Evolutionary conservation across 2,797 vertebrate genomes (phyloP).

Genomic region (Phataginus tetradactyla): DNA sequence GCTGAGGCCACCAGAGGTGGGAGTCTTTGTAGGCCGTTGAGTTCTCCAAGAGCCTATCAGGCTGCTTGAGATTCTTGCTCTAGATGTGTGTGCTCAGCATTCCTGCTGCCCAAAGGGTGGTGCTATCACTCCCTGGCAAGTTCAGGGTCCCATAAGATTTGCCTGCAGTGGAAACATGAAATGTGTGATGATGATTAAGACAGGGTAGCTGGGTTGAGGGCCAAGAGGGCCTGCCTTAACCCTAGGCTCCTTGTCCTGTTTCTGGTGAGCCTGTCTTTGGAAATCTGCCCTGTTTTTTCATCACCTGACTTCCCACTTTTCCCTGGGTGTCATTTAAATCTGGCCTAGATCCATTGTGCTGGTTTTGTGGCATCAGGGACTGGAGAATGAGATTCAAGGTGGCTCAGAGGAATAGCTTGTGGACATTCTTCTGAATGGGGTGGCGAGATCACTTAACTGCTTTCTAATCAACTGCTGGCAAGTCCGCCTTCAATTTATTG

Average conservation of each 20-base stretch:
- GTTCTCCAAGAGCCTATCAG: background rate
- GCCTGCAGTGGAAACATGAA: background rate
- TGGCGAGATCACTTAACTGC: background rate
- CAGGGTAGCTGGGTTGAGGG: background rate
- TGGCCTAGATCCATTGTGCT: background rate
- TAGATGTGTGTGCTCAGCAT: background rate
- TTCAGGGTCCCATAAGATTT: background rate
- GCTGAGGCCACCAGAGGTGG: background rate
- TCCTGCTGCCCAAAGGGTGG: background rate
- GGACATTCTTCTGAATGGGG: conserved; percentile 31
- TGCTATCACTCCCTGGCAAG: background rate
- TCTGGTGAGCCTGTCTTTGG: background rate
- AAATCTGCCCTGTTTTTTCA: background rate
- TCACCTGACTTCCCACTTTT: background rate
- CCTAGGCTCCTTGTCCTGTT: background rate
- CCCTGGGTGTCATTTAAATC: conserved; percentile 3
- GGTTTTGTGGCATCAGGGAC: conserved; percentile 13
- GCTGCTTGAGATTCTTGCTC: background rate
- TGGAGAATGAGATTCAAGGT: background rate
- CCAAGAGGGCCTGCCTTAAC: background rate
- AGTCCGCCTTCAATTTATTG: conserved; percentile 10
- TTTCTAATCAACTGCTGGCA: background rate
- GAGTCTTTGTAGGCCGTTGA: background rate
- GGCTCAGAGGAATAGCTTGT: background rate
- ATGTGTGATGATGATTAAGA: background rate